Evolutionary conservation across 2,113 vertebrate species (phyloP), one percentile per base, ranked within the genome.

Genomic region (Cyanoderma ruficeps): DNA sequence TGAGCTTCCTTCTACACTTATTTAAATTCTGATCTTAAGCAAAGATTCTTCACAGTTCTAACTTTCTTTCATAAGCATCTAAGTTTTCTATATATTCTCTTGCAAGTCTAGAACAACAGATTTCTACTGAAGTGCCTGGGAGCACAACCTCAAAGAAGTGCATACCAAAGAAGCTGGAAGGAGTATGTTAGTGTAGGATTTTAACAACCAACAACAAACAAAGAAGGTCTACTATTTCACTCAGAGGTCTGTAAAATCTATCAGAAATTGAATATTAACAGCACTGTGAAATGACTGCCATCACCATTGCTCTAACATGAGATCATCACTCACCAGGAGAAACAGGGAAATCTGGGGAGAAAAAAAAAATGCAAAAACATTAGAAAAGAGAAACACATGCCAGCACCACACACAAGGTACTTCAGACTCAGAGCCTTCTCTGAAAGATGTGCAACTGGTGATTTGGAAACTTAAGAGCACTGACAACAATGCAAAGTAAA

Each of bases 331-430:
- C 83, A 94, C 98, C 95, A 78, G 82, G 7, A 82, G 97, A 60
- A 76, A 74, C 91, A 96, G 97, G 86, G 97, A 96, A 95, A 96
- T 98, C 96, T 77, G 96, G 69, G 97, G 44, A 98, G 52, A 15
- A 49, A 50, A 33, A 33, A 50, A 50, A 94, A 90, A 28, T 10
- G 5, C 61, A 65, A 89, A 90, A 86, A 37, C 22, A 79, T 97
- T 90, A 96, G 41, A 78, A 78, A 37, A 70, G 33, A 83, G 44
- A 84, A 90, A 63, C 4, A 55, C 12, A 20, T 67, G 28, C 9
- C 67, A 83, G 67, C 33, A 74, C 47, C 35, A 50, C 17, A 55
- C 6, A 68, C 19, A 78, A 56, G 14, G 19, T 39, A 35, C 18
- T 72, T 83, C 12, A 80, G 63, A 74, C 10, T 25, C 24, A 89